Evolutionary conservation across 2,797 vertebrate genomes (phyloP).

Genomic region (Propithecus perrieri): DNA sequence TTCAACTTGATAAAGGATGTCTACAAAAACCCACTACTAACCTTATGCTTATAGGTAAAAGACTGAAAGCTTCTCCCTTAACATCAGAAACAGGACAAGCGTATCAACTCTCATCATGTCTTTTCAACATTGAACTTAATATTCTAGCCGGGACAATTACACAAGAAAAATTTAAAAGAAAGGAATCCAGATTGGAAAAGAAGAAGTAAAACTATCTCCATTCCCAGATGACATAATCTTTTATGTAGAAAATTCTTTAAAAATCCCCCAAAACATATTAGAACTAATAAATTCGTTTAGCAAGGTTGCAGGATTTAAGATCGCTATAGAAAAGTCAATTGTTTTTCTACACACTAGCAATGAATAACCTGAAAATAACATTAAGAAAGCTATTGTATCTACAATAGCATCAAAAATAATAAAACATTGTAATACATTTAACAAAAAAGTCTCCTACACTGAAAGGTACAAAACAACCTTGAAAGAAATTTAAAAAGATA

Average conservation of each 20-base stretch:
- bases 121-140: not conserved
- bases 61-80: not conserved
- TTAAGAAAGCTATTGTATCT: not conserved
- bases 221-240: not conserved
- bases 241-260: not conserved
- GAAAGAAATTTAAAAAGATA: not conserved
- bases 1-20: not conserved
- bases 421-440: constrained; percentile 11
- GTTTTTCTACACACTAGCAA: not conserved
- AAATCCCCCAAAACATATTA: not conserved
- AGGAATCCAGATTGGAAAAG: not conserved
- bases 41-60: not conserved
- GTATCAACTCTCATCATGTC: not conserved
- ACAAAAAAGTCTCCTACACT: not conserved
- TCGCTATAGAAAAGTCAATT: not conserved
- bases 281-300: not conserved
- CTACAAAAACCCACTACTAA: not conserved
- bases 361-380: constrained; percentile 23
- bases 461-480: not conserved
- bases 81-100: not conserved
- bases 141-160: not conserved
- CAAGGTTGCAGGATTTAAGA: not conserved
- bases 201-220: not conserved
- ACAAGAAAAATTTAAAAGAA: not conserved
- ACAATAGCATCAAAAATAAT: not conserved